Base-by-base conservation (phyloP, 2,888 invertebrate species). In the Heliconius erato region DNA sequence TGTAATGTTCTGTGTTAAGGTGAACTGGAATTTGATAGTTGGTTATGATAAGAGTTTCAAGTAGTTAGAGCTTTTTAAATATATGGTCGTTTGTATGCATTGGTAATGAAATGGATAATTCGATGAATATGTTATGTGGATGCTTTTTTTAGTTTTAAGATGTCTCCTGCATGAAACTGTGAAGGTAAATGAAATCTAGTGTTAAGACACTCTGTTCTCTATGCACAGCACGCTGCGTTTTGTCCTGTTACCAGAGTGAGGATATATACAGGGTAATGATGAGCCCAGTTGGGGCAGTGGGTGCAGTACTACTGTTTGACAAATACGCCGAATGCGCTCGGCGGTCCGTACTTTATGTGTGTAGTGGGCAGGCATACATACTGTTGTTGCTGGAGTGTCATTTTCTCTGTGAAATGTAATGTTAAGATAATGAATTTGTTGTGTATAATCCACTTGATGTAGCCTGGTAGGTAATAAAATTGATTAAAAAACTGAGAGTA, bases 251-350 rank as follows among this genome's bases (percentile, higher is more conserved):
- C 19, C 19, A 49, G 49, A 49, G 16, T 16, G 6, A 49, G 16
- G 6, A 49, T 16, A 74, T 94, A 92, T 3, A 94, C 87, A 0
- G 95, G 95, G 84, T 93, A 95, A 87, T 96, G 95, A 87, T 95
- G 95, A 0, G 93, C 89, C 0, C 95, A 0, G 93, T 91, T 26
- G 96, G 94, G 4, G 90, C 89, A 0, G 91, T 90, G n/a, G 96
- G 94, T 4, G 90, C 89, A 0, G 92, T 90, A 89, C 91, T 90
- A 95, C 84, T 94, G 94, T 40, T 40, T 49, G 95, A 92, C 95
- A n/a, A 93, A 93, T 23, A 93, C 91, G 23, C 94, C 93, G 88
- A 95, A 95, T 23, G 90, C 91, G 74, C 90, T 92, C 0, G 95
- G 89, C 0, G 92, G 91, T 0, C 90, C 91, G 86, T 94, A 95